Base-by-base conservation (phyloP, 2,888 invertebrate species). In the Galeopsomyia nigrocyanea region DNA sequence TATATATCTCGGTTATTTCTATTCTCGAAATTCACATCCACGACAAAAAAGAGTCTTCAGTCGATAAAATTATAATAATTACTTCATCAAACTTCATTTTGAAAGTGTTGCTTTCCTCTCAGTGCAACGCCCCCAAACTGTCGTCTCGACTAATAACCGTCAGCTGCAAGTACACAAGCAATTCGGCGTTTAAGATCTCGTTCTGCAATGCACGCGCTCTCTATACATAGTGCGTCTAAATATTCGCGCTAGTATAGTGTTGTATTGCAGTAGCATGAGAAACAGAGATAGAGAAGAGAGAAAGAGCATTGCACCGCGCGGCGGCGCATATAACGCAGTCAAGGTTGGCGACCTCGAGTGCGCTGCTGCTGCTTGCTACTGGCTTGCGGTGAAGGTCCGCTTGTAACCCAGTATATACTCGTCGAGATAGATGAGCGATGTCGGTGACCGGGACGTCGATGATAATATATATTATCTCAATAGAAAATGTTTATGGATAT, bases 361-460 rank as follows among this genome's bases (percentile, higher is more conserved):
- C 75, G 72, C 74, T 26, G 39, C 47, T 17, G 16, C 51, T 56
- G n/a, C 17, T n/a, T n/a, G n/a, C n/a, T n/a, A n/a, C n/a, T n/a
- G n/a, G n/a, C n/a, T n/a, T 5, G 80, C 80, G 82, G 81, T 78
- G 79, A 80, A 81, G 79, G 80, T 81, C 80, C 81, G 80, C 80
- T 78, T 79, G 76, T 82, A 82, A 83, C 82, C 82, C 80, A 82
- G 79, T 81, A 56, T 51, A 77, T 76, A 73, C 76, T 77, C 78
- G 78, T 26, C 5, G 13, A 39, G 7, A 39, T 13, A 10, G 31
- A 31, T 31, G 31, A 31, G 71, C 79, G 79, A 81, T 80, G 81
- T 80, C 83, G 83, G 79, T 81, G 81, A 82, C 82, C 83, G 80
- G 80, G 81, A 78, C 80, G 81, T 80, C 79, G 81, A 79, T 26